These are phyloP conservation scores for Drosophila paulistorum DNA, from an alignment of 1,140 invertebrate genomes.

Conservation along the genomic window DNA sequence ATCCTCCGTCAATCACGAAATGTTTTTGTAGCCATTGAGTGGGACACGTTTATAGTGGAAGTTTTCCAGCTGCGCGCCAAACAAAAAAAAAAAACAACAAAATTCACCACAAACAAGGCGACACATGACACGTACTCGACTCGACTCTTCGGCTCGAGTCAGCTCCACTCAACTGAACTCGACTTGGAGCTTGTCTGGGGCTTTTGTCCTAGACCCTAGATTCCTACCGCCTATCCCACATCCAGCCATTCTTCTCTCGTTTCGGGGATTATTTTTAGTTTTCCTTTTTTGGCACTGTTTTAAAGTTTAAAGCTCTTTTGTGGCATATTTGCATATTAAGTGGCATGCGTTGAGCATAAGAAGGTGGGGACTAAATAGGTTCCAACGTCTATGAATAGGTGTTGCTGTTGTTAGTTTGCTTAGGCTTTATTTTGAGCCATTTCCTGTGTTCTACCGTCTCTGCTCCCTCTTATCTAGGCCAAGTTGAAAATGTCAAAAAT, in stretches of 20 bases:
- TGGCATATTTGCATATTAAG: slow-evolving; percentile 79
- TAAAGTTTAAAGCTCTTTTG: slow-evolving; percentile 80
- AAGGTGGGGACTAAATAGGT: slow-evolving; percentile 11
- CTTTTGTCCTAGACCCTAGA: slow-evolving; percentile 10
- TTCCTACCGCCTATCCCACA: background rate
- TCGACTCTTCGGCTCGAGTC: slow-evolving; percentile 21
- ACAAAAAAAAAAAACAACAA: slow-evolving; percentile 17
- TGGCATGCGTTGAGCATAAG: slow-evolving; percentile 66
- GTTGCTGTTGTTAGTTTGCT: slow-evolving; percentile 65
- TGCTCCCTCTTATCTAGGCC: background rate
- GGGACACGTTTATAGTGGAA: slow-evolving; percentile 68
- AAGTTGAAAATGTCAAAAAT: slow-evolving; percentile 67
- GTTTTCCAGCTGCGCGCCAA: slow-evolving; percentile 65
- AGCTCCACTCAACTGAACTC: background rate
- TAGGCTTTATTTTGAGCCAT: slow-evolving; percentile 67
- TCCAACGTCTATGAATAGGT: slow-evolving; percentile 25
- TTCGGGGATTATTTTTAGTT: slow-evolving; percentile 53
- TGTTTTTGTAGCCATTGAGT: slow-evolving; percentile 59
- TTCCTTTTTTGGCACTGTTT: slow-evolving; percentile 59
- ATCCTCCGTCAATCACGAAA: slow-evolving; percentile 65
- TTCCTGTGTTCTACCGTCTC: slow-evolving; percentile 32
- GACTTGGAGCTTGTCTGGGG: slow-evolving; percentile 12
- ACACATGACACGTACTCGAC: slow-evolving; percentile 76
- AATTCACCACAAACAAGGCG: slow-evolving; percentile 74
- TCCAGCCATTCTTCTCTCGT: background rate